These are phyloP conservation scores for Zonotrichia leucophrys DNA, from an alignment of 2,113 vertebrate genomes.

Conservation along the genomic window DNA sequence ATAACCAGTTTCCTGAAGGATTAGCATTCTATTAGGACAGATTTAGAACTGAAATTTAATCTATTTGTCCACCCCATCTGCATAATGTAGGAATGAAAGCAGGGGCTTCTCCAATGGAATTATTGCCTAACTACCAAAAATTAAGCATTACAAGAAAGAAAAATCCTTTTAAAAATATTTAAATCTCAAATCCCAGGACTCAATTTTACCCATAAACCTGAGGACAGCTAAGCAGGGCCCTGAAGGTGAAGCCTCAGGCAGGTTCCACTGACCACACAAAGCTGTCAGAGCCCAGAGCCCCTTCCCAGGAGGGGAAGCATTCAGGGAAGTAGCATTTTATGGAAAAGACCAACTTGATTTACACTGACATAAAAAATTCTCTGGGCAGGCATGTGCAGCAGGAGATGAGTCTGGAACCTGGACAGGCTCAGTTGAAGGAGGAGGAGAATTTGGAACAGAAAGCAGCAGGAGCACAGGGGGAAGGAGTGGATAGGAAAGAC, in stretches of 20 bases:
- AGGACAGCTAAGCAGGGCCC: neutral
- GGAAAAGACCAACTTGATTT: neutral
- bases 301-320: neutral
- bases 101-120: neutral
- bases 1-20: neutral
- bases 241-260: neutral
- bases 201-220: neutral
- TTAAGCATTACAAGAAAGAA: neutral
- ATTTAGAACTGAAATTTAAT: neutral
- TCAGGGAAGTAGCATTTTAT: fast-evolving
- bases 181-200: neutral
- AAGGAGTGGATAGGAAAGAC: neutral
- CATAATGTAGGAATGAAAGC: neutral
- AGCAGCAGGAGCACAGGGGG: neutral
- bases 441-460: neutral
- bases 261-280: neutral
- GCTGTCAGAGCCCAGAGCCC: neutral
- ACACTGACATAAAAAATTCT: neutral
- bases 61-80: neutral
- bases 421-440: neutral
- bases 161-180: neutral
- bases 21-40: neutral
- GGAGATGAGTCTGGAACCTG: neutral
- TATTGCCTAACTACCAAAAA: neutral
- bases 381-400: neutral